These are phyloP conservation scores for Liopterus haemorrhoidalis DNA, from an alignment of 2,888 invertebrate genomes.

Conservation along the genomic window DNA sequence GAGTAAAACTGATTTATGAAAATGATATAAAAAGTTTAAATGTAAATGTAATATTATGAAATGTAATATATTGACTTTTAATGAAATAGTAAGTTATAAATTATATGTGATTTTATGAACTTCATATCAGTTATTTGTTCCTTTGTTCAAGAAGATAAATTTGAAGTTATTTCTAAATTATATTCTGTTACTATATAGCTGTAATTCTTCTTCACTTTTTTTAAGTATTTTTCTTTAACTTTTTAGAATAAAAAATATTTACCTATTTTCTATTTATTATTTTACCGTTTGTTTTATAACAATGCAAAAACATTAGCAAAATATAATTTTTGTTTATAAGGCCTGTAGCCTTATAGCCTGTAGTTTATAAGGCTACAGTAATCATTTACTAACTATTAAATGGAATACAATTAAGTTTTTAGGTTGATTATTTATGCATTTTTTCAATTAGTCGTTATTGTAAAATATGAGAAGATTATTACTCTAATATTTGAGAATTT, in stretches of 20 bases:
- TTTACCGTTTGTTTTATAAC: constrained; percentile 1
- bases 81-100: no score
- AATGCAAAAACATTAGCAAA: neutral
- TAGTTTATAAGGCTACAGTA: neutral
- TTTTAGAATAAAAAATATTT: neutral
- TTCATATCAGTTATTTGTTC: no score
- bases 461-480: no score
- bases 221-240: neutral
- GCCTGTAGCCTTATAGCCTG: neutral
- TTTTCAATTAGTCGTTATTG: no score
- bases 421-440: no score
- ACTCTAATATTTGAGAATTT: no score
- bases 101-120: no score
- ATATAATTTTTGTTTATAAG: neutral
- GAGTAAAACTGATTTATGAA: neutral
- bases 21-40: neutral
- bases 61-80: neutral
- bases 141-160: no score
- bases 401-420: no score
- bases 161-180: neutral
- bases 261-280: neutral
- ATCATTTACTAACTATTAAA: no score
- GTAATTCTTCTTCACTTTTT: neutral
- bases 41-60: neutral
- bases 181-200: neutral